Percentiles rank a stretch among this genome's conserved stretches.
phyloP scores from a whole-genome alignment of 2,888 invertebrate genomes.

The Euphydryas editha region DNA sequence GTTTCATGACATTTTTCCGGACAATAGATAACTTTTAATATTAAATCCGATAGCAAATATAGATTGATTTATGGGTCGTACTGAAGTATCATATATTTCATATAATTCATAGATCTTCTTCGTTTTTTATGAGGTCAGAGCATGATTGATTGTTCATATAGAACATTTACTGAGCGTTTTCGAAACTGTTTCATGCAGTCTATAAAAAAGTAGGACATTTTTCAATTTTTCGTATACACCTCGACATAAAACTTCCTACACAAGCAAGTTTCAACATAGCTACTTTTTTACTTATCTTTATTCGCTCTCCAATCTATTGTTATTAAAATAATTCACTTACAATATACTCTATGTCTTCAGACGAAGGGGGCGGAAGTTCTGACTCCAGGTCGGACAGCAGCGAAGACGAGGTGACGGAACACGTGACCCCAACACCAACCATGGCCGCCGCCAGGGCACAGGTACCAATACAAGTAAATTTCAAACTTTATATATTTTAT shows the following conservation, averaged over 20 bases:
- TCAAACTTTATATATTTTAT: conserved; percentile 12
- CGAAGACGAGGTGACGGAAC: conserved; percentile 91
- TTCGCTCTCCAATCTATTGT: not conserved
- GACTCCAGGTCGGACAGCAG: conserved; percentile 87
- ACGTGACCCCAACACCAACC: conserved; percentile 77
- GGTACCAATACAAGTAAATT: conserved; percentile 52
- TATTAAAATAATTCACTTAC: not conserved
- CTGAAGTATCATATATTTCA: conserved; percentile 1
- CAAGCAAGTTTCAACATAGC: too few species aligned
- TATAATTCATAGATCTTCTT: not conserved
- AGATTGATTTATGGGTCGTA: conserved; percentile 17
- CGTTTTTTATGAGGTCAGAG: not conserved
- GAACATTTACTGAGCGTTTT: too few species aligned
- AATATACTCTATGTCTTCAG: conserved; percentile 59
- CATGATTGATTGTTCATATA: too few species aligned
- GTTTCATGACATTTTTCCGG: conserved; percentile 24
- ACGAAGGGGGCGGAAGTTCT: conserved; percentile 86
- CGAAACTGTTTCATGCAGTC: too few species aligned
- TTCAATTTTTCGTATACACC: too few species aligned
- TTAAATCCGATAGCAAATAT: conserved; percentile 12
- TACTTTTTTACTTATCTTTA: too few species aligned
- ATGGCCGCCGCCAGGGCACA: conserved; percentile 78
- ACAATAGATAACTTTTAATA: conserved; percentile 21
- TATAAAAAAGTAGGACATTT: too few species aligned
- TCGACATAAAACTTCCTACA: too few species aligned